Evolutionary conservation across 2,888 invertebrate genomes (phyloP), one percentile per base, ranked within the genome.

Genomic region (Oligia fasciuncula): DNA sequence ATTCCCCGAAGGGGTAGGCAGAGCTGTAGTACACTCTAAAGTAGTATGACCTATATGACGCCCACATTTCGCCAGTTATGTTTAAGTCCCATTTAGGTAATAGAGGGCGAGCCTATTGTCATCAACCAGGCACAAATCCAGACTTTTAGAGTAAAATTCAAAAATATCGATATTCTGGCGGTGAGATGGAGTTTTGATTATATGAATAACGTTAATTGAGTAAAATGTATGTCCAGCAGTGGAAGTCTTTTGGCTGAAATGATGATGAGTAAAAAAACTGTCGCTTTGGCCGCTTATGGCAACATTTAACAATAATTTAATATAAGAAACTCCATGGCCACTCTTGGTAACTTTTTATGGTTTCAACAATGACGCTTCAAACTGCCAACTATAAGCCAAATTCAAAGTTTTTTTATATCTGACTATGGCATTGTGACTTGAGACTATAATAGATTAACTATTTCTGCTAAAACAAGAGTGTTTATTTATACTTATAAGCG

Each of bases 401-500:
- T 71, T n/a, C 5, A 11, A 51, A 11, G 4, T 73, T 70, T 73
- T 49, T 82, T 84, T 79, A 13, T 60, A 46, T 11, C 4, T 14
- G 9, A 46, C 40, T 49, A 49, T 83, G 79, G 46, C 71, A 80
- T 84, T 84, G 79, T 71, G 57, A 51, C 66, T 54, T 40, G 23
- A 8, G 14, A 54, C n/a, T 19, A n/a, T 62, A 80, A 69, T 83
- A 72, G 80, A 80, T 66, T 76, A 29, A 29, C 29, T 29, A 84
- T 46, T 4, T 65, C 23, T 54, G 62, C 43, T 74, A 54, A 76
- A 60, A 60, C 60, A 9, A n/a, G 43, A 43, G 67, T 68, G 84
- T 84, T 71, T 82, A 73, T 79, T 84, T 73, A 62, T 78, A 70
- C 57, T 51, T 72, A 29, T 83, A 83, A 83, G 72, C 65, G 72